These are phyloP conservation scores for Diarsia dahlii DNA, from an alignment of 2,888 invertebrate species.

Conservation along the genomic window DNA sequence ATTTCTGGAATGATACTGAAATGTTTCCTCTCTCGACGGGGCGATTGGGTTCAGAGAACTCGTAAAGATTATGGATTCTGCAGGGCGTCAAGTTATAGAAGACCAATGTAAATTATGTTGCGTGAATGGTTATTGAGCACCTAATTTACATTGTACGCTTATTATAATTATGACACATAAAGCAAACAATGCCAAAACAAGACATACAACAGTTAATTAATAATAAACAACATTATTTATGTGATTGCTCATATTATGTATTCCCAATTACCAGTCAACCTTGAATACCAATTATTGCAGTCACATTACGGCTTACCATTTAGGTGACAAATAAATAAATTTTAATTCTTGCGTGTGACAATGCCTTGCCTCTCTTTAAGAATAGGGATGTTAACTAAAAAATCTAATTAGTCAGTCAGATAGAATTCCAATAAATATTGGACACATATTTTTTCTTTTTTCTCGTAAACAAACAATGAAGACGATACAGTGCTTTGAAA, in stretches of 20 bases:
- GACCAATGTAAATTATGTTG: not conserved
- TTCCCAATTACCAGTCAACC: constrained; percentile 38
- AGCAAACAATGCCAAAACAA: constrained; percentile 9
- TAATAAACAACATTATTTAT: constrained; percentile 15
- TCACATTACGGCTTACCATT: constrained; percentile 31
- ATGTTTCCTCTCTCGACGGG: constrained; percentile 6
- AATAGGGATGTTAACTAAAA: too few species aligned
- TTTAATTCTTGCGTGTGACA: constrained; percentile 30
- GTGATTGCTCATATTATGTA: constrained; percentile 12
- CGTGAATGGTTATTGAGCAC: not conserved
- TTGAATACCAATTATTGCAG: constrained; percentile 48
- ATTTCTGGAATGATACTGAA: constrained; percentile 14
- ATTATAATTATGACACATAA: not conserved
- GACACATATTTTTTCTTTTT: too few species aligned
- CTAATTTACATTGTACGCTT: not conserved
- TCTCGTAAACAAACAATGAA: too few species aligned
- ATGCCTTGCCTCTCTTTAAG: not conserved
- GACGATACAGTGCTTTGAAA: too few species aligned
- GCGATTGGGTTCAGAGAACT: constrained; percentile 10
- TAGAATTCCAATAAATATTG: too few species aligned
- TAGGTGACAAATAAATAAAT: constrained; percentile 43
- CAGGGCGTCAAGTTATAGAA: not conserved
- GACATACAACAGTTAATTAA: constrained; percentile 4
- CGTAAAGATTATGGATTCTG: constrained; percentile 7
- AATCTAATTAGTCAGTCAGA: too few species aligned